phyloP scores from a whole-genome alignment of 2,797 vertebrate species.

The Myotis findleyi region DNA sequence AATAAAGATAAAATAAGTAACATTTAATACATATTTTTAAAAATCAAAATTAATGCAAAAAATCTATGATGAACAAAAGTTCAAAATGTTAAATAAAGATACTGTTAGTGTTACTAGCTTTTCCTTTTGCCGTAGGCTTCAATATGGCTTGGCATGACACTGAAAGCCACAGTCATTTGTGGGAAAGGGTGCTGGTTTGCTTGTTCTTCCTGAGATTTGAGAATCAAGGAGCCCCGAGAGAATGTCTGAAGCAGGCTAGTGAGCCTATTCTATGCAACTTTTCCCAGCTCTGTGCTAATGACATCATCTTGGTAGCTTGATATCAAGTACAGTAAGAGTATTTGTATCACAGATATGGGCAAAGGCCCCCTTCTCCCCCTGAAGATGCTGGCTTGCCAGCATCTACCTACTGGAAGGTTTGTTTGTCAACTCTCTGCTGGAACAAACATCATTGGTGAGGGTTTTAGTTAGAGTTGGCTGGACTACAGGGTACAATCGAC shows the following conservation, averaged over 20 bases:
- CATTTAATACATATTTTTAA: background rate
- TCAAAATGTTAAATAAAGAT: background rate
- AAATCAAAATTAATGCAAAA: slow-evolving; percentile 5
- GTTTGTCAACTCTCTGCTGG: background rate
- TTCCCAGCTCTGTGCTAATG: background rate
- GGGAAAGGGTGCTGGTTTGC: background rate
- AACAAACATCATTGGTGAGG: background rate
- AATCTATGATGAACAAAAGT: background rate
- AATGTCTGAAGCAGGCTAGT: background rate
- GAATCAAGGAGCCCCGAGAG: background rate
- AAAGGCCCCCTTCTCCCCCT: background rate
- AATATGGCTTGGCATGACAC: accelerated
- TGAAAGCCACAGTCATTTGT: background rate
- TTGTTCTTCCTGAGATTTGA: background rate
- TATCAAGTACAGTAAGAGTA: background rate
- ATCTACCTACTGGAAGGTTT: background rate
- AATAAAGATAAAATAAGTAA: background rate
- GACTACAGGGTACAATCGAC: background rate
- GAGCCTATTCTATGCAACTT: background rate
- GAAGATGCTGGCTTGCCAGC: background rate
- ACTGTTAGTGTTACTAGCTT: background rate
- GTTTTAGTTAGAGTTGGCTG: background rate
- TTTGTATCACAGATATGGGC: background rate
- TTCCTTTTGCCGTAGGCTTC: background rate
- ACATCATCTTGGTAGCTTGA: background rate